These are phyloP conservation scores for Tachuris rubrigastra DNA, from an alignment of 2,113 vertebrate species.

Conservation along the genomic window DNA sequence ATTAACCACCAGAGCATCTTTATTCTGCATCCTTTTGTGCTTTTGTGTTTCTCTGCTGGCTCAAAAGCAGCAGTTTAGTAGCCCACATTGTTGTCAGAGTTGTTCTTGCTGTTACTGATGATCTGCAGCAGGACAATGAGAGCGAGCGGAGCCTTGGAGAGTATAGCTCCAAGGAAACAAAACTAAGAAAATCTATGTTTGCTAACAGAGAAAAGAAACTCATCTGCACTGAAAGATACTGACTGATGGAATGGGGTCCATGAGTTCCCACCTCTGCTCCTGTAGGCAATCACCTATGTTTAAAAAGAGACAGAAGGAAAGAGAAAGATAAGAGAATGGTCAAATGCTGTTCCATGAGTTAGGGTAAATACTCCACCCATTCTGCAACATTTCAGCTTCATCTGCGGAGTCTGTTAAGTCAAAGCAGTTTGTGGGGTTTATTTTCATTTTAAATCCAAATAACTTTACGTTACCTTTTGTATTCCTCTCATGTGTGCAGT, in stretches of 20 bases:
- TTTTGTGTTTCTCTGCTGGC: neutral
- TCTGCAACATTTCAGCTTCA: neutral
- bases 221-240: conserved; percentile 13
- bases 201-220: neutral
- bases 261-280: neutral
- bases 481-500: neutral
- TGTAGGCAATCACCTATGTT: neutral
- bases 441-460: neutral
- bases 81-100: neutral
- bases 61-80: conserved; percentile 21
- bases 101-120: conserved; percentile 26
- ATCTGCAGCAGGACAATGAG: neutral
- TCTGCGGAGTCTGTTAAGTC: neutral
- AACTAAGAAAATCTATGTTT: conserved; percentile 65
- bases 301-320: neutral
- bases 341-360: neutral
- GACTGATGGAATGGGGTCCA: conserved; percentile 17
- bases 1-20: neutral
- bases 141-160: neutral
- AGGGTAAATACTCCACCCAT: neutral
- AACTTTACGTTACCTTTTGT: neutral
- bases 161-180: conserved; percentile 51
- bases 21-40: neutral
- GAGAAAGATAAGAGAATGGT: neutral
- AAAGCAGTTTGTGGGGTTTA: neutral